Evolutionary conservation across 1,140 invertebrate species (phyloP).

Genomic region (Brachionus calyciflorus): DNA sequence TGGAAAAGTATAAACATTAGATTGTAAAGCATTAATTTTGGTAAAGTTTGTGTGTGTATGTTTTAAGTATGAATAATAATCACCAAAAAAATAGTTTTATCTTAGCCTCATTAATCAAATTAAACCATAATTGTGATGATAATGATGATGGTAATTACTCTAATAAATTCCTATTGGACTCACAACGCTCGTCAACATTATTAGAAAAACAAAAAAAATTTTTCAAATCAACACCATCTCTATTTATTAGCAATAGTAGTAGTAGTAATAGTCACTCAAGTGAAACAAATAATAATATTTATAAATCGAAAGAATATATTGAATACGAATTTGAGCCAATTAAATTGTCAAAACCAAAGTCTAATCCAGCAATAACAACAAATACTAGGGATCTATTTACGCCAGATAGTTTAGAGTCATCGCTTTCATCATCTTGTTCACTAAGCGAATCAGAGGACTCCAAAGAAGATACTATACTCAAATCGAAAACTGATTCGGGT

Average conservation of each 20-base stretch:
- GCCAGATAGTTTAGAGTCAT: conserved; percentile 41
- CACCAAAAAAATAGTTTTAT: no score
- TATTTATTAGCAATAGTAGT: neutral
- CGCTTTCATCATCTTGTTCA: neutral
- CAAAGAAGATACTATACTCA: neutral
- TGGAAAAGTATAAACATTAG: no score
- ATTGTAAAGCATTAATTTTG: no score
- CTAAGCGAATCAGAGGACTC: neutral
- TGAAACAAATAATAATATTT: conserved; percentile 1
- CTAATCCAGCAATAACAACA: neutral
- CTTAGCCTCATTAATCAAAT: conserved; percentile 10
- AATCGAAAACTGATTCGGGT: conserved; percentile 27
- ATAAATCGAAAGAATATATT: neutral
- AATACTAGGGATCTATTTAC: neutral
- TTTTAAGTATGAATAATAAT: no score
- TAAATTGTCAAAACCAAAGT: conserved; percentile 26
- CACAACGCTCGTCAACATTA: neutral
- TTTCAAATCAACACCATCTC: conserved; percentile 24
- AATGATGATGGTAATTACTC: no score
- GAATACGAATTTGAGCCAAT: conserved; percentile 25
- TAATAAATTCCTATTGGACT: no score
- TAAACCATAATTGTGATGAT: neutral
- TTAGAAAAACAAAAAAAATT: neutral
- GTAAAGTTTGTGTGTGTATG: no score
- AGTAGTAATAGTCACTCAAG: no score